Base-by-base conservation (phyloP, 2,888 invertebrate genomes). In the Papilio protenor region DNA sequence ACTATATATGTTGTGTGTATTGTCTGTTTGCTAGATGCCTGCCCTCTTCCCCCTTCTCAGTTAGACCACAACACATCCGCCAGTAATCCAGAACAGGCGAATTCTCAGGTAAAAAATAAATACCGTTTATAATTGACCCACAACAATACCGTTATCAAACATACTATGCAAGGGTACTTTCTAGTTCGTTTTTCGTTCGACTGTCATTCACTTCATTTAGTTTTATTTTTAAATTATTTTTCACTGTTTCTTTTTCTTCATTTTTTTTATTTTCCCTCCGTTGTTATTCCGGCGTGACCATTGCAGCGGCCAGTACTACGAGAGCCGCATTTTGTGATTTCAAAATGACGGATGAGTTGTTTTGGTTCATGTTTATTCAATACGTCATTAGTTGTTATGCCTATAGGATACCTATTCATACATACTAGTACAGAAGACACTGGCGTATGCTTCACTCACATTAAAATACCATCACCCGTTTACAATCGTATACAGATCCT, bases 1-100 rank as follows among this genome's bases (percentile, higher is more conserved):
- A 94, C 94, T 94, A 94, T 95, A 94, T 95, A 95, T 96, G 96
- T 96, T 95, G 95, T 96, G 96, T 96, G 96, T 97, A 96, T 97
- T 97, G 97, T 97, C 97, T 97, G 97, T 94, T 97, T 97, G 97
- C 97, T 97, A 97, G 97, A 97, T 97, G 97, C 97, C 97, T 97
- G 97, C 97, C 96, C 96, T 96, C 97, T 97, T 96, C 96, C 97
- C 96, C 96, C 96, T 96, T 96, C 95, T 95, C 96, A 97, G 96
- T 97, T 97, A 97, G 97, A 97, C 96, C 96, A 96, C 96, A 97
- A 96, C 96, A 96, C 96, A 96, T 96, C 96, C 96, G 95, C 95
- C 95, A 95, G 95, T 94, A 95, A 96, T 96, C 96, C 96, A 96
- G 96, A 96, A 95, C 96, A 96, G 96, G 96, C 96, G 96, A 94